Conservation (phyloP, 1,140 invertebrate genomes). For the Medauroidea extradentata region DNA sequence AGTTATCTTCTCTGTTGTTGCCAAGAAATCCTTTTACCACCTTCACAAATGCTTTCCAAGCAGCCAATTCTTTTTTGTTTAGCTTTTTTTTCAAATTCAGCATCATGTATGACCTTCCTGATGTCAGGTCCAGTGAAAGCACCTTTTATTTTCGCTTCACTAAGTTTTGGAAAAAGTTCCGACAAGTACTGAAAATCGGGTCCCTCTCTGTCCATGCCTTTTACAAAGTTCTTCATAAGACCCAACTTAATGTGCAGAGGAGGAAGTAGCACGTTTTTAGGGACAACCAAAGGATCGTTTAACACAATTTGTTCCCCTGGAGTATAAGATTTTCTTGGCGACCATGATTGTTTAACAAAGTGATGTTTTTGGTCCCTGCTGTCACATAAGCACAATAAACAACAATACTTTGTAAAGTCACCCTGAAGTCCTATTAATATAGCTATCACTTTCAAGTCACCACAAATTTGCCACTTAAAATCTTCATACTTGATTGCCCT, state of each 20-base stretch:
- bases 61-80: constrained; percentile 15
- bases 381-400: constrained; percentile 44
- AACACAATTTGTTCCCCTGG: constrained; percentile 34
- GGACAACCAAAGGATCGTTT: constrained; percentile 29
- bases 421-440: constrained; percentile 1
- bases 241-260: constrained; percentile 42
- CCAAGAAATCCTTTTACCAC: constrained; percentile 11
- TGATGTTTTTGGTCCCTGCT: constrained; percentile 36
- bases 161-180: constrained; percentile 32
- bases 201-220: constrained; percentile 33
- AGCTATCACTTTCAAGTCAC: constrained; percentile 4
- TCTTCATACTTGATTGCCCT: constrained; percentile 3
- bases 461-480: constrained; percentile 6
- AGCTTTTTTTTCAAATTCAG: constrained; percentile 19
- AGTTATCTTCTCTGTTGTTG: constrained; percentile 4
- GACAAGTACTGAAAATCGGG: constrained; percentile 31
- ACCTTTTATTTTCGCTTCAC: constrained; percentile 34
- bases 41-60: constrained; percentile 19
- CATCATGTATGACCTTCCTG: constrained; percentile 26
- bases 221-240: constrained; percentile 37
- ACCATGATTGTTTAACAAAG: constrained; percentile 34
- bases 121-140: constrained; percentile 36
- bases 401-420: constrained; percentile 24
- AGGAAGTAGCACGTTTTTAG: constrained; percentile 33
- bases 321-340: constrained; percentile 26